Evolutionary conservation across 2,113 vertebrate genomes (phyloP).

Genomic region (Phylloscopus trochiloides): DNA sequence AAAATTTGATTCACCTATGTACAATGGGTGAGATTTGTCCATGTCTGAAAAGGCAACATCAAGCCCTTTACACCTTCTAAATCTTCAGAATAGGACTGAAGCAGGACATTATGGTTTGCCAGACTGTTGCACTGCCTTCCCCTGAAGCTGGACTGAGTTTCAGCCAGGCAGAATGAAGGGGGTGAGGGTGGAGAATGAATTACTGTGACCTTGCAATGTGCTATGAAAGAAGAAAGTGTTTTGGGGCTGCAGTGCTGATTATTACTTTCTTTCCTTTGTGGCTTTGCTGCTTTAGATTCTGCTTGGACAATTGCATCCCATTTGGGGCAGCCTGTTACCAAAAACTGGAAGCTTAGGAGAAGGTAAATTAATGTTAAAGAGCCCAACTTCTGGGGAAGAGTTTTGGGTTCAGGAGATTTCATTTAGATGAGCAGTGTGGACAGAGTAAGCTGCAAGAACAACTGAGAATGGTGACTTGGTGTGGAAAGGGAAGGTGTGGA

Average conservation of each 20-base stretch:
- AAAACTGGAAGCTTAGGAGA: neutral
- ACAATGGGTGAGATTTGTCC: constrained; percentile 36
- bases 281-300: neutral
- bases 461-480: neutral
- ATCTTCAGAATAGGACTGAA: constrained; percentile 30
- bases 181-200: neutral
- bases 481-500: neutral
- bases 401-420: neutral
- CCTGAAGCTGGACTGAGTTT: neutral
- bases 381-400: neutral
- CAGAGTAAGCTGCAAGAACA: neutral
- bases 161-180: neutral
- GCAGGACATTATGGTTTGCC: constrained; percentile 6
- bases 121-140: neutral
- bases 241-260: neutral
- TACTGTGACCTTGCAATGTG: neutral
- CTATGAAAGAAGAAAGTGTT: neutral
- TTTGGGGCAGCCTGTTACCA: neutral
- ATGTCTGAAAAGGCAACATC: constrained; percentile 40
- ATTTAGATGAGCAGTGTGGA: neutral
- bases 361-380: neutral
- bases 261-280: neutral
- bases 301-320: neutral
- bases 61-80: constrained; percentile 48
- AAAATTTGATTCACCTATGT: constrained; percentile 21